Base-by-base conservation (phyloP, 2,888 invertebrate species). In the Uropetala carovei region DNA sequence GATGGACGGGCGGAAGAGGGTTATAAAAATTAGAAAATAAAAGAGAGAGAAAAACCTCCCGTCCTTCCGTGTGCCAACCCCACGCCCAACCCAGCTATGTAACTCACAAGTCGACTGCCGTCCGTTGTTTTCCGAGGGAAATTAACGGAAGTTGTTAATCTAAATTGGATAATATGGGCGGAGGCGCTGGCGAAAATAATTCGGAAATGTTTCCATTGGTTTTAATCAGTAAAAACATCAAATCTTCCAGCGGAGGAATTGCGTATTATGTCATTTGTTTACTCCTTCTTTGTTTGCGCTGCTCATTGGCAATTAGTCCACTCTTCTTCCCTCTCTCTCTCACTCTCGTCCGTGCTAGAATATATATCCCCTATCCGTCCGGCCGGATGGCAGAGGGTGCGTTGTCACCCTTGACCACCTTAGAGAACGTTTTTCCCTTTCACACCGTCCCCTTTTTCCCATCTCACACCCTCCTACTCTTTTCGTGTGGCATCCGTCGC, bases 141-240 rank as follows among this genome's bases (percentile, higher is more conserved):
- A 89, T 89, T 89, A 89, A 89, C 89, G 89, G 89, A 89, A 89
- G 89, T 89, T 30, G 89, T 89, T 89, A 89, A 89, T 89, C 89
- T 89, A 89, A 89, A 89, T 89, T 89, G 89, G 89, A 89, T 89
- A 89, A 89, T 89, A 89, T 89, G 89, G 89, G 86, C 27, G 68
- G 60, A n/a, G 89, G 43, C 89, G 43, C 64, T 43, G 89, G 64
- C 64, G 64, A 89, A 64, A 89, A 64, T 64, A 89, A 64, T 89
- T 64, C 60, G 89, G 64, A 89, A 89, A 89, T 64, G 68, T 89
- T 89, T 89, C 89, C 60, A 89, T 89, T 89, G 89, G 89, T 89
- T 89, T 89, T 89, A 89, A 89, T 89, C 89, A 64, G 64, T 89
- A 89, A 89, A 89, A 64, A 89, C 89, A 89, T 89, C 89, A 89